Base-by-base conservation (phyloP, 2,888 invertebrate species). In the Panorpa germanica region DNA sequence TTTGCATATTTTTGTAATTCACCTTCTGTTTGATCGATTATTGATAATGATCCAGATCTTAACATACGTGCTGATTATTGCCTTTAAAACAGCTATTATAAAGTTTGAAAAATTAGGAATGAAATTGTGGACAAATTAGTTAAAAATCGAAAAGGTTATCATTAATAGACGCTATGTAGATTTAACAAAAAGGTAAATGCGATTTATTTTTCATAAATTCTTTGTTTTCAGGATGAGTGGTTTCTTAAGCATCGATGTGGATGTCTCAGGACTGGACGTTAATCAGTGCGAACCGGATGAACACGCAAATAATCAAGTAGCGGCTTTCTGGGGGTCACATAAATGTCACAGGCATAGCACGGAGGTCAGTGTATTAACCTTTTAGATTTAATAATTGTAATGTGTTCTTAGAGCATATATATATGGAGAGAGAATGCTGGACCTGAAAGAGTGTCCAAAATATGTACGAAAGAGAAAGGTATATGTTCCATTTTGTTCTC, bases 291-390 rank as follows among this genome's bases (percentile, higher is more conserved):
- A 85, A 44, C 46, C 48, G 21, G 39, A 47, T 35, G 42, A 4
- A 47, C 47, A 38, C 46, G 45, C 25, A 37, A 13, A 31, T 36
- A 63, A 70, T 45, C 74, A 81, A 49, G 71, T 85, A 43, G 69
- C 70, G 47, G 70, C 76, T 8, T 86, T 90, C 50, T 70, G 76
- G 41, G 82, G 82, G 39, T 83, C 86, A 13, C 88, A 90, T 54
- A 86, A 83, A 58, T 90, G 90, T 51, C 82, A 85, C 45, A 73
- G 72, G 46, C 61, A 64, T 39, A 80, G 80, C 28, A 81, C 81
- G 46, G 65, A 70, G 60, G 83, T 83, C 62, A 65, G 63, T 57
- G 15, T 5, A 24, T 14, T 21, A n/a, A 24, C 27, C 21, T 24
- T 26, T 17, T 14, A 15, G 12, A 26, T 11, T 28, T 20, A 7